phyloP scores from a whole-genome alignment of 2,797 vertebrate species.

The Hoplostethus mediterraneus region DNA sequence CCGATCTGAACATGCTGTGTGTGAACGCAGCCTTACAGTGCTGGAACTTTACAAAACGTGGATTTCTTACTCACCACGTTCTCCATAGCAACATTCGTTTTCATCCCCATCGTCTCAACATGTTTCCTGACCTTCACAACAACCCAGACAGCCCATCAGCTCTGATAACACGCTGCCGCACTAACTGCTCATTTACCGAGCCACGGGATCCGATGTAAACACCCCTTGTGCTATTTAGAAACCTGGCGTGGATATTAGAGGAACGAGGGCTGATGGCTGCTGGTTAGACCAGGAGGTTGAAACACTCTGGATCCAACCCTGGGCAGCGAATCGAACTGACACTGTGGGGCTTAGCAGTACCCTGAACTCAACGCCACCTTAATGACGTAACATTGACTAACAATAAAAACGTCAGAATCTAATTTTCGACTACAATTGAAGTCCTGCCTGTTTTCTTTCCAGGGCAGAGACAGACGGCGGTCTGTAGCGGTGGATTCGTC shows the following conservation, averaged over 20 bases:
- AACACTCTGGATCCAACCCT: too few species aligned
- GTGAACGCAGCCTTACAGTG: neutral
- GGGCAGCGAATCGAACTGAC: too few species aligned
- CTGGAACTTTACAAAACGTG: too few species aligned
- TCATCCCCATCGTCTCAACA: neutral
- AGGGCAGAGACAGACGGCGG: neutral
- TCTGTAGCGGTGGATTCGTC: neutral
- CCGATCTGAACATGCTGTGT: neutral
- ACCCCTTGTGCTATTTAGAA: neutral
- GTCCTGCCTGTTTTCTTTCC: neutral
- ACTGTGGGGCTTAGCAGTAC: too few species aligned
- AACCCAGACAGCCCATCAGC: neutral
- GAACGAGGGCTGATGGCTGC: neutral
- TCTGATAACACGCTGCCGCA: neutral
- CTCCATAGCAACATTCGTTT: too few species aligned
- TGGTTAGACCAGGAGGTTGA: too few species aligned
- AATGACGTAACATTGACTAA: neutral
- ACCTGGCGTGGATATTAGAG: neutral
- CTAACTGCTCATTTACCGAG: neutral
- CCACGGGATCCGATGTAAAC: neutral
- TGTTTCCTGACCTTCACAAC: neutral
- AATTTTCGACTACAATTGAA: neutral
- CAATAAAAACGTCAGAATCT: neutral
- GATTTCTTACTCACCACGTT: too few species aligned
- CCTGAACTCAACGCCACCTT: too few species aligned